phyloP scores from a whole-genome alignment of 2,888 invertebrate genomes.

The Nephrotoma appendiculata region DNA sequence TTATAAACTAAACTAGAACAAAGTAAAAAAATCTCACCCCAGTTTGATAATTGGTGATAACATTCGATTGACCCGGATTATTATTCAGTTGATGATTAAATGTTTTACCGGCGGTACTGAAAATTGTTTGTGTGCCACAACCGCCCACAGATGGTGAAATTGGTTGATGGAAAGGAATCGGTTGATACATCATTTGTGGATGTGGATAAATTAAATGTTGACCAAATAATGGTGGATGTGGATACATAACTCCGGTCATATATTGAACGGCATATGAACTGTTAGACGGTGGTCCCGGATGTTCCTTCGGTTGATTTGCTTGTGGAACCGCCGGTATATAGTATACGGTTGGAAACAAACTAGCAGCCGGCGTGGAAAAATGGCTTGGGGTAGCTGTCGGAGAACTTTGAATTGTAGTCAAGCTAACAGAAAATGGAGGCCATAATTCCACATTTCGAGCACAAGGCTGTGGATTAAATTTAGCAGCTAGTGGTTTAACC shows the following conservation, averaged over 20 bases:
- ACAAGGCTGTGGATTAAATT: conserved; percentile 1
- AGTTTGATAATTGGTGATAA: not conserved
- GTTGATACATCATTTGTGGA: conserved; percentile 46
- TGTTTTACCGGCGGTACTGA: not conserved
- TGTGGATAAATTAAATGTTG: conserved; percentile 33
- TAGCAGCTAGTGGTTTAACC: not conserved
- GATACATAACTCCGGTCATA: conserved; percentile 44
- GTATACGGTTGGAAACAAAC: conserved; percentile 39
- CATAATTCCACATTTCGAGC: conserved; percentile 36
- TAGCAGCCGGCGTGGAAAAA: conserved; percentile 23
- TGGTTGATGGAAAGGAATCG: conserved; percentile 28
- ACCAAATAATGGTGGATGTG: conserved; percentile 37
- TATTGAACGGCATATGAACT: conserved; percentile 41
- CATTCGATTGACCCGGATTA: not conserved
- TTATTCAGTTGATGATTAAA: not conserved
- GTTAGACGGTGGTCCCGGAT: conserved; percentile 17
- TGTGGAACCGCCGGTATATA: conserved; percentile 37
- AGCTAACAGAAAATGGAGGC: conserved; percentile 43
- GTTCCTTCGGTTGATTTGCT: conserved; percentile 21
- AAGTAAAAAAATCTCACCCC: not conserved
- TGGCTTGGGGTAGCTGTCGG: conserved; percentile 22
- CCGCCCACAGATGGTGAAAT: not conserved
- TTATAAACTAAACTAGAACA: not conserved
- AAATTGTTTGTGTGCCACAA: not conserved
- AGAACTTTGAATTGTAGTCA: conserved; percentile 24